Evolutionary conservation across 2,888 invertebrate genomes (phyloP).

Genomic region (Lithophane semibrunnea): DNA sequence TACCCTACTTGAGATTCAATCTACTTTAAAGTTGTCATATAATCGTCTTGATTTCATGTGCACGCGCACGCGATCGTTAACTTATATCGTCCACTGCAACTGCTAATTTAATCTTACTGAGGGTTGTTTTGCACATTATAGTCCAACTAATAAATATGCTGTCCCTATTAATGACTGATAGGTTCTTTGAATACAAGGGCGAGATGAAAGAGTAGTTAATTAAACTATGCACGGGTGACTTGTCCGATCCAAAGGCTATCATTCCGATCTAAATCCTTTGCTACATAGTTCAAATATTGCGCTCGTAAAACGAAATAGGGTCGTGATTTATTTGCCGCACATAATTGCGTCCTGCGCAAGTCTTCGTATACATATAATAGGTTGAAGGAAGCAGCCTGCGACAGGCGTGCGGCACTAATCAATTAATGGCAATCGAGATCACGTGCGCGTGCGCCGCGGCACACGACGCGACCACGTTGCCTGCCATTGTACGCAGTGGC

Average conservation of each 20-base stretch:
- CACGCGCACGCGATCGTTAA: slow-evolving; percentile 15
- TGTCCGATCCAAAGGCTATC: slow-evolving; percentile 15
- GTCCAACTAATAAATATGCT: background rate
- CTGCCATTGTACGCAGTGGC: slow-evolving; percentile 48
- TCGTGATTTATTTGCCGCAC: slow-evolving; percentile 31
- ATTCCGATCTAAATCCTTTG: slow-evolving; percentile 14
- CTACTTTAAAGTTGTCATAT: slow-evolving; percentile 27
- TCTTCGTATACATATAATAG: slow-evolving; percentile 49
- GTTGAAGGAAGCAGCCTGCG: slow-evolving; percentile 63
- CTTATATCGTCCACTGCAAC: background rate
- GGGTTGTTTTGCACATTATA: background rate
- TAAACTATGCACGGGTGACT: slow-evolving; percentile 18
- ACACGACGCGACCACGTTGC: slow-evolving; percentile 70
- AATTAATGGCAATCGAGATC: slow-evolving; percentile 82
- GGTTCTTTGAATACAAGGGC: slow-evolving; percentile 13
- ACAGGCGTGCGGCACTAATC: slow-evolving; percentile 80
- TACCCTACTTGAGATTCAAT: slow-evolving; percentile 41
- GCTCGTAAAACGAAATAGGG: background rate
- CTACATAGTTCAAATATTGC: slow-evolving; percentile 26
- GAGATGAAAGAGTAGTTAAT: slow-evolving; percentile 33
- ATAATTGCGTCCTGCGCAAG: slow-evolving; percentile 41
- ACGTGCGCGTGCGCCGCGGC: slow-evolving; percentile 72
- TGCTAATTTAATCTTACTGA: slow-evolving; percentile 1
- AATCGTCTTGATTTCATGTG: slow-evolving; percentile 17
- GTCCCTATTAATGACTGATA: slow-evolving; percentile 3